A percentile compares a stretch with the other conserved stretches of the same genome.
These are phyloP conservation scores for Scaptomyza pallida DNA, from an alignment of 1,140 invertebrate genomes.

Conservation along the genomic window DNA sequence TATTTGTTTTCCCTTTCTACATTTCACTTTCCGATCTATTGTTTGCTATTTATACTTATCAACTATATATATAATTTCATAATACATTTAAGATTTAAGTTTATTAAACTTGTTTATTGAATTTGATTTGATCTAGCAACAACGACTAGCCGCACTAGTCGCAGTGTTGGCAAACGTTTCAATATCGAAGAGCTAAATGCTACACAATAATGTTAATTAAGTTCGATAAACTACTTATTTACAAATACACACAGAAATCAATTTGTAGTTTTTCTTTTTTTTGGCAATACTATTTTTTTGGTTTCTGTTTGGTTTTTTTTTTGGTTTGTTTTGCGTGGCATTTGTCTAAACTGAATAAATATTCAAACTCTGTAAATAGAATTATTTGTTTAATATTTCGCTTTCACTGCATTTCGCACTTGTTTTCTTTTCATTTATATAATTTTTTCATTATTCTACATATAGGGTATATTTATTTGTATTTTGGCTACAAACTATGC, in stretches of 20 bases:
- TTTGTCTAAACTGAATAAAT: conserved; percentile 72
- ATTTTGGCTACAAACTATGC: conserved; percentile 60
- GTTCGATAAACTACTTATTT: conserved; percentile 62
- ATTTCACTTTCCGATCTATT: conserved; percentile 21
- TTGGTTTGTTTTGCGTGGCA: conserved; percentile 27
- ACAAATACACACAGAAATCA: conserved; percentile 66
- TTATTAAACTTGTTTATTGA: conserved; percentile 22
- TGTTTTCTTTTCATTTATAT: conserved; percentile 33
- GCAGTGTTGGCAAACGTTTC: conserved; percentile 42
- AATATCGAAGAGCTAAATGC: conserved; percentile 54
- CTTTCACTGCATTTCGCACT: conserved; percentile 38
- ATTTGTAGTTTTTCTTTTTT: conserved; percentile 49
- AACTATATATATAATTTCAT: conserved; percentile 44
- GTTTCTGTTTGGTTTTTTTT: no score
- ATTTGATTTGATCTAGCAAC: conserved; percentile 51
- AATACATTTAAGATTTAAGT: conserved; percentile 32
- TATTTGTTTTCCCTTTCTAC: conserved; percentile 36
- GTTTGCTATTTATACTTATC: conserved; percentile 39
- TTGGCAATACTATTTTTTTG: conserved; percentile 28
- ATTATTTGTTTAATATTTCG: conserved; percentile 67
- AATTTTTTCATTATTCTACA: conserved; percentile 20
- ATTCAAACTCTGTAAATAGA: conserved; percentile 69
- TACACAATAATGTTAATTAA: conserved; percentile 53
- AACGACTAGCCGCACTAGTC: conserved; percentile 56
- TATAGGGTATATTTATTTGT: conserved; percentile 37